These are phyloP conservation scores for Triplophysa rosa DNA, from an alignment of 2,113 vertebrate species.

Conservation along the genomic window DNA sequence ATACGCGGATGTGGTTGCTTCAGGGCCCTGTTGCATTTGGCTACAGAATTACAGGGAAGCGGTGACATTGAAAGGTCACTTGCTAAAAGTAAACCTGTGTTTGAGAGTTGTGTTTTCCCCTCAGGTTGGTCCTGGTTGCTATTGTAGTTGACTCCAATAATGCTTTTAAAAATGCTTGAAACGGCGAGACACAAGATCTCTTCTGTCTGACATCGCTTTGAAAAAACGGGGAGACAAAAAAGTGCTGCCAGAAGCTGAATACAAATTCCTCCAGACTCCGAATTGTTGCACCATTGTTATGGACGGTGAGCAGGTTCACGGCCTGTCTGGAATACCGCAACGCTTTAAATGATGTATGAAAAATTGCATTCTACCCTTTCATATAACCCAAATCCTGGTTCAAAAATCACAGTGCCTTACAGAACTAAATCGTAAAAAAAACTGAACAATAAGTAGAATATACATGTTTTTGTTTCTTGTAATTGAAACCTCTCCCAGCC, in stretches of 20 bases:
- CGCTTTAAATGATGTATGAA: not conserved
- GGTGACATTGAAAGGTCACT: conserved; percentile 54
- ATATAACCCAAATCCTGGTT: conserved; percentile 3
- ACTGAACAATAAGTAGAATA: not conserved
- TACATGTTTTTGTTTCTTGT: not conserved
- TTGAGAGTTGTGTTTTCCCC: conserved; percentile 47
- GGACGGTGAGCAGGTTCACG: not conserved
- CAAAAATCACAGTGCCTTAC: conserved; percentile 8
- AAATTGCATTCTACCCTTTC: not conserved
- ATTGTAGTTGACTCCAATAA: conserved; percentile 53
- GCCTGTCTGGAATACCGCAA: not conserved
- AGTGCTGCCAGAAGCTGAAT: conserved; percentile 24
- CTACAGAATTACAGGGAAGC: conserved; percentile 25
- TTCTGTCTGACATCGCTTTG: conserved; percentile 42
- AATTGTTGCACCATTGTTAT: not conserved
- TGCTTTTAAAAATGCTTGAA: conserved; percentile 56
- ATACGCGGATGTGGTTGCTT: conserved; percentile 15
- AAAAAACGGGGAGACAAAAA: conserved; percentile 8
- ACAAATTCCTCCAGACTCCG: not conserved
- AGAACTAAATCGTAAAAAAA: not conserved
- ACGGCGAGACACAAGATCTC: conserved; percentile 24
- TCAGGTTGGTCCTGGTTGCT: conserved; percentile 23
- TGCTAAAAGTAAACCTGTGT: conserved; percentile 65
- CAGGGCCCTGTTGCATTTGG: not conserved
- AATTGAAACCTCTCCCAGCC: not conserved